These are phyloP conservation scores for Aeoliscus strigatus DNA, from an alignment of 2,797 vertebrate genomes.

Conservation along the genomic window DNA sequence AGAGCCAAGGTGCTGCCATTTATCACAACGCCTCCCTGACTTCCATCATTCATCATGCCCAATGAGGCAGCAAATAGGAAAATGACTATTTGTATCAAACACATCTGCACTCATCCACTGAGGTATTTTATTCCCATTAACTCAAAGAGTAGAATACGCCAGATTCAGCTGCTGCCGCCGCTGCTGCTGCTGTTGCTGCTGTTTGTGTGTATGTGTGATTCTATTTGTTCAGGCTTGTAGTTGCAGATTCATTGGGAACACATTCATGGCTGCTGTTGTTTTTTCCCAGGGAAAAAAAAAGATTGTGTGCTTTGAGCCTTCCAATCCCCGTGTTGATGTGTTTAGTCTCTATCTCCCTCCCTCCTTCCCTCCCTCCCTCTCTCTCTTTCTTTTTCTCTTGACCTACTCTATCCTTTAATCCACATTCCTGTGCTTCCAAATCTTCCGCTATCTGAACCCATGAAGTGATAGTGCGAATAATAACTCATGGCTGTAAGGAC, in stretches of 20 bases:
- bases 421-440: constrained; percentile 40
- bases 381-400: constrained; percentile 29
- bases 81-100: constrained; percentile 99
- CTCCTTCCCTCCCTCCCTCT: constrained; percentile 10
- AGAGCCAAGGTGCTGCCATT: constrained; percentile 99
- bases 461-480: constrained; percentile 75
- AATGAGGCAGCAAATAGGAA: constrained; percentile 99
- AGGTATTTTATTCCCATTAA: constrained; percentile 99
- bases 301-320: constrained; percentile 52
- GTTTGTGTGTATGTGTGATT: constrained; percentile 62
- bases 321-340: constrained; percentile 49
- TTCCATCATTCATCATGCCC: constrained; percentile 99
- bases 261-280: constrained; percentile 78
- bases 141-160: constrained; percentile 99
- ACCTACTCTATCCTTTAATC: constrained; percentile 47
- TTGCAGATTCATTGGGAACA: constrained; percentile 89
- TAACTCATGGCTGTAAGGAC: constrained; percentile 85
- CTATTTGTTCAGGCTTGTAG: constrained; percentile 93
- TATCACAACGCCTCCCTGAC: constrained; percentile 99
- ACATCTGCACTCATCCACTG: constrained; percentile 99
- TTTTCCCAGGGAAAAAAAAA: constrained; percentile 33
- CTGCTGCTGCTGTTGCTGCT: constrained; percentile 64
- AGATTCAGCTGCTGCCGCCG: constrained; percentile 95
- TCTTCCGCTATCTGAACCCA: constrained; percentile 54
- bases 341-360: constrained; percentile 33